Percentiles rank a stretch among this genome's conserved stretches.
phyloP scores from a whole-genome alignment of 2,113 vertebrate species.

The Sturnira hondurensis region DNA sequence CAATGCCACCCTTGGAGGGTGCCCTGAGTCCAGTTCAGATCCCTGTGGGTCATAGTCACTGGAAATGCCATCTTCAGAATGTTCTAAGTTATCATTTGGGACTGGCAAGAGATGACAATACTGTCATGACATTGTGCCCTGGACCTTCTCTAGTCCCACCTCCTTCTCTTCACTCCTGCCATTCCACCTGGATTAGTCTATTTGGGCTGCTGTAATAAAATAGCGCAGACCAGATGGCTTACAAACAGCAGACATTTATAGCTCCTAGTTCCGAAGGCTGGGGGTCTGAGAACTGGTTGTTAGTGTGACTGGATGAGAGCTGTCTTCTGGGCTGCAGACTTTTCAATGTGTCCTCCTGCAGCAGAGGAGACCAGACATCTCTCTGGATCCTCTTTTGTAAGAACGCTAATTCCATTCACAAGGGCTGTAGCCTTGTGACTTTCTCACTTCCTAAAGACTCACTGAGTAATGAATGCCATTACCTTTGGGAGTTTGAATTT shows the following conservation, averaged over 20 bases:
- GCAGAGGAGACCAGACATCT: not conserved
- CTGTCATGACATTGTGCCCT: not conserved
- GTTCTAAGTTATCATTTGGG: not conserved
- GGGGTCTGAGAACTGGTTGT: not conserved
- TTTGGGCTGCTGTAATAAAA: not conserved
- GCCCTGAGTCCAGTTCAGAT: not conserved
- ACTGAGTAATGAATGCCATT: not conserved
- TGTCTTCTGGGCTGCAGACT: not conserved
- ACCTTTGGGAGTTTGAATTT: not conserved
- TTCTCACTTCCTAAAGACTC: not conserved
- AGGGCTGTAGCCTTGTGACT: not conserved
- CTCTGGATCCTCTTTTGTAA: not conserved
- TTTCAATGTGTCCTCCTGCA: not conserved
- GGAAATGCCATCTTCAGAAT: not conserved
- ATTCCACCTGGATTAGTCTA: not conserved
- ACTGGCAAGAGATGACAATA: not conserved
- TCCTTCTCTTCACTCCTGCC: not conserved
- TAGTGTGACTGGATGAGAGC: not conserved
- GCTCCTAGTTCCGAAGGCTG: not conserved
- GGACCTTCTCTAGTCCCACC: accelerated
- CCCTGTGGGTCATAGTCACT: not conserved
- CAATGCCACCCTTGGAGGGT: not conserved
- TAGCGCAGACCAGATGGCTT: not conserved
- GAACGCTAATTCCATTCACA: not conserved
- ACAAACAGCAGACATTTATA: not conserved